phyloP scores from a whole-genome alignment of 1,140 invertebrate species.

The Octopus bimaculoides region DNA sequence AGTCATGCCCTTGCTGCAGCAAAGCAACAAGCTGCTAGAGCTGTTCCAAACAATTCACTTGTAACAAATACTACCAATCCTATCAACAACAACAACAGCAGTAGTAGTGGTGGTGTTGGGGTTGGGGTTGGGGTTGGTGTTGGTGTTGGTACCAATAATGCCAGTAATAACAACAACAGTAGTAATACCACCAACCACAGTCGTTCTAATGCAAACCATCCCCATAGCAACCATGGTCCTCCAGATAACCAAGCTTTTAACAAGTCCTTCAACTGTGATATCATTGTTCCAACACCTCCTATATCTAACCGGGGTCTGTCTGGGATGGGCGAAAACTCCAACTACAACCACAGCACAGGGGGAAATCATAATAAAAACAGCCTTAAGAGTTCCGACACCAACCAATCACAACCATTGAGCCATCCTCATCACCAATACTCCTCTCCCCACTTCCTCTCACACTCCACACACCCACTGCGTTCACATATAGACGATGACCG shows the following conservation, averaged over 20 bases:
- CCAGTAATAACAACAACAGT: background rate
- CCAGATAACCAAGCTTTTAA: background rate
- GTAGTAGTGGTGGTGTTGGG: too few relatives aligned
- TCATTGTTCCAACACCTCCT: background rate
- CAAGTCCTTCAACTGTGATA: constrained; percentile 4
- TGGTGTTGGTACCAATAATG: too few relatives aligned
- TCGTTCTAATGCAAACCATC: background rate
- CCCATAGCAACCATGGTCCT: background rate
- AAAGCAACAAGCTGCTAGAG: background rate
- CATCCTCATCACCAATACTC: background rate
- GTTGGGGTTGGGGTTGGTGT: too few relatives aligned
- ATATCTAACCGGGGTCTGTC: background rate
- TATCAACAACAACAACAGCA: background rate
- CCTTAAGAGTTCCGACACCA: background rate
- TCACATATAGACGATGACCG: background rate
- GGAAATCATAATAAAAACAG: background rate
- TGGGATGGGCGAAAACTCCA: background rate
- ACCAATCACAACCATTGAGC: background rate
- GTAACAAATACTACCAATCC: background rate
- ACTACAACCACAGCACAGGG: background rate
- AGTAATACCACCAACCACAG: background rate
- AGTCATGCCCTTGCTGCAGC: constrained; percentile 34
- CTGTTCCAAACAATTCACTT: background rate
- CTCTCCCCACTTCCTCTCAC: background rate
- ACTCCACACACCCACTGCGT: background rate